Conservation (phyloP, 2,888 invertebrate genomes). For the Elegia similella region DNA sequence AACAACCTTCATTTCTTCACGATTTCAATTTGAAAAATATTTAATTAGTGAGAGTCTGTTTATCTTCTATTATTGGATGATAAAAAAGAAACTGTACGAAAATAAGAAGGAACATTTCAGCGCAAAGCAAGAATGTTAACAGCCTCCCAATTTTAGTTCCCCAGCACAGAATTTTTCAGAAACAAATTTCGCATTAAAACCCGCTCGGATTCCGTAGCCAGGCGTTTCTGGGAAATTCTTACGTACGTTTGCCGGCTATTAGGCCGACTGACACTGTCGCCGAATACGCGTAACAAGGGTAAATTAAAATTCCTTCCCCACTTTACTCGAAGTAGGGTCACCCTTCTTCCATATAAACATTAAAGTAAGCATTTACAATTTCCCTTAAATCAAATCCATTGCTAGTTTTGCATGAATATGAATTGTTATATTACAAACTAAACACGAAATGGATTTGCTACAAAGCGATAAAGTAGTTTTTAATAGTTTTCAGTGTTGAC, state of each 20-base stretch:
- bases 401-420: not conserved
- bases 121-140: not conserved
- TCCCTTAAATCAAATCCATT: constrained; percentile 11
- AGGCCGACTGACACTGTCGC: constrained; percentile 25
- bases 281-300: constrained; percentile 60
- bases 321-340: constrained; percentile 49
- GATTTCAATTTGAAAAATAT: too few species aligned
- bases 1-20: too few species aligned
- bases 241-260: constrained; percentile 17
- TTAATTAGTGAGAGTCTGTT: too few species aligned
- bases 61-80: too few species aligned
- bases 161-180: not conserved
- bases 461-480: constrained; percentile 17
- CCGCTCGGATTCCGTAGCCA: not conserved
- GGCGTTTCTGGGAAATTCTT: constrained; percentile 12
- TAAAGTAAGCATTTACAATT: not conserved
- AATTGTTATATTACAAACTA: not conserved
- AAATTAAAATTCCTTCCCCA: constrained; percentile 68
- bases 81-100: not conserved
- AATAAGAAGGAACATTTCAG: not conserved
- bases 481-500: constrained; percentile 32
- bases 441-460: constrained; percentile 8
- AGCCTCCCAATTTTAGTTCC: not conserved
- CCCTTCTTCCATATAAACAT: constrained; percentile 33
- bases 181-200: not conserved